Conservation (phyloP, 2,888 invertebrate genomes). For the Plebejus melissa region DNA sequence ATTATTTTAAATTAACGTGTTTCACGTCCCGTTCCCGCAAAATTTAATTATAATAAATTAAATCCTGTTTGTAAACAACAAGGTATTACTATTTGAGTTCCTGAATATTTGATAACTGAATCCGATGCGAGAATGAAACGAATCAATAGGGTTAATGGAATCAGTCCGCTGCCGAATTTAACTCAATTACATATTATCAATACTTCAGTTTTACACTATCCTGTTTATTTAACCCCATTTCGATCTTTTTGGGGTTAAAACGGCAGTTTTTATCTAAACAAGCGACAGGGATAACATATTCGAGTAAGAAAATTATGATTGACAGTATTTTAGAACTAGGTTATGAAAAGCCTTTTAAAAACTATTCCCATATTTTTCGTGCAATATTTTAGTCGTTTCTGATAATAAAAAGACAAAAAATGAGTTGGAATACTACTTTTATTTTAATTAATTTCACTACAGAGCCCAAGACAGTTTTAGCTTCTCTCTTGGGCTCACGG, state of each 20-base stretch:
- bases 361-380: neutral
- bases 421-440: too few relatives aligned
- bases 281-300: neutral
- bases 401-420: too few relatives aligned
- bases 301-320: neutral
- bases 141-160: constrained; percentile 29
- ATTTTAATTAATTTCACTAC: too few relatives aligned
- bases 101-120: constrained; percentile 27
- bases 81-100: constrained; percentile 22
- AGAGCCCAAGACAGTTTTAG: too few relatives aligned
- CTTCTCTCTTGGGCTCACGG: too few relatives aligned
- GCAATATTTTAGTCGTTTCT: too few relatives aligned
- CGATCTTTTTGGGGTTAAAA: neutral
- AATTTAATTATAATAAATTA: neutral
- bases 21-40: too few relatives aligned
- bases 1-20: too few relatives aligned
- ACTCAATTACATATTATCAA: constrained; percentile 20
- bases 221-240: neutral
- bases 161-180: constrained; percentile 19
- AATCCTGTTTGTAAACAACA: constrained; percentile 6
- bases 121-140: constrained; percentile 29
- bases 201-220: neutral
- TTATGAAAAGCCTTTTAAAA: neutral
- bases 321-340: neutral
- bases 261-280: too few relatives aligned